Percentiles rank a stretch among this genome's conserved stretches.
Conservation (phyloP, 1,140 invertebrate species). For the Drosophila sulfurigaster region DNA sequence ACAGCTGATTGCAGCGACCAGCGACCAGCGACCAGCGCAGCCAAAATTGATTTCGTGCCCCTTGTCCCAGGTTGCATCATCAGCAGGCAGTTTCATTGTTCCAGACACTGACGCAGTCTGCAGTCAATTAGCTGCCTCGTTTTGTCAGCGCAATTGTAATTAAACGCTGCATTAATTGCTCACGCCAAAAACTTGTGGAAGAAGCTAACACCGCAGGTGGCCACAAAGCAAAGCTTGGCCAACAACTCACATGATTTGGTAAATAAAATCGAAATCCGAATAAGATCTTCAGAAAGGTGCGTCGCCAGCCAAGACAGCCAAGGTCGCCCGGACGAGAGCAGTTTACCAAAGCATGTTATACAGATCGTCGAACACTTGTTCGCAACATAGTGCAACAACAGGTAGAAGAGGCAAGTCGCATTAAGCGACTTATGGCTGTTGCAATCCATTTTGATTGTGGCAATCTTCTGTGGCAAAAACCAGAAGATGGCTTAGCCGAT, state of each 20-base stretch:
- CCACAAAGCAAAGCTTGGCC: constrained; percentile 16
- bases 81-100: constrained; percentile 8
- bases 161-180: constrained; percentile 67
- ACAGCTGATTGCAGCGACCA: constrained; percentile 53
- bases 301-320: constrained; percentile 11
- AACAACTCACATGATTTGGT: constrained; percentile 17
- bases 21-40: neutral
- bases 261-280: constrained; percentile 41
- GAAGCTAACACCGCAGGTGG: constrained; percentile 64
- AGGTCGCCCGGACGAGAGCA: constrained; percentile 39
- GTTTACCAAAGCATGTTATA: constrained; percentile 60
- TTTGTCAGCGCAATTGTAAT: constrained; percentile 54
- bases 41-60: constrained; percentile 64
- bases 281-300: constrained; percentile 32
- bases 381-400: neutral
- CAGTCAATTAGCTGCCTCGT: constrained; percentile 56
- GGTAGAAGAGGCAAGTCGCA: neutral
- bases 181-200: constrained; percentile 52
- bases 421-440: constrained; percentile 53
- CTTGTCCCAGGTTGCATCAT: constrained; percentile 59
- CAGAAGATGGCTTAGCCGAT: constrained; percentile 35
- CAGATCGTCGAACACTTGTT: constrained; percentile 12
- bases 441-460: constrained; percentile 48
- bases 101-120: constrained; percentile 9
- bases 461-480: constrained; percentile 35